Base-by-base conservation (phyloP, 2,888 invertebrate genomes). In the Lamproptera curius region DNA sequence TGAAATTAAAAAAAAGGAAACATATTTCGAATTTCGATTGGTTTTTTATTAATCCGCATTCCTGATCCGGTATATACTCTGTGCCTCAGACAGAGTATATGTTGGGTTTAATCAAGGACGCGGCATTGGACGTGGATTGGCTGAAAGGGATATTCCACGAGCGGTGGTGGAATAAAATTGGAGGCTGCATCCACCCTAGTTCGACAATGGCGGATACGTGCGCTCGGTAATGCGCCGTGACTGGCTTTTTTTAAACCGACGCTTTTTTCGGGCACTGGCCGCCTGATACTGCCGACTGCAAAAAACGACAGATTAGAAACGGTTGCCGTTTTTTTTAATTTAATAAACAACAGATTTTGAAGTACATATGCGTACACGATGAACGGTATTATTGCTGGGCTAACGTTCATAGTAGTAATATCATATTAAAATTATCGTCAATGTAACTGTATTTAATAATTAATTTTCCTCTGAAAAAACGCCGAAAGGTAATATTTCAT, bases 121-220 rank as follows among this genome's bases (percentile, higher is more conserved):
- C n/a, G 41, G 37, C 16, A 15, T 33, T 40, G 10, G 31, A n/a
- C 16, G 5, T 41, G 28, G 14, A 8, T 1, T 16, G 23, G 31
- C 5, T 16, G 37, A 41, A 15, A 37, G 41, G 31, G 37, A 28
- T 35, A 44, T 3, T 26, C 36, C 37, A 41, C 43, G 42, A 43
- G 38, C 20, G 9, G 26, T 15, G 38, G 20, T 33, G 35, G 28
- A 36, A 37, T 46, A 39, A 39, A 51, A 46, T 43, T 42, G 50
- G 11, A 16, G n/a, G 16, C 8, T 20, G 37, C 17, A 13, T 34
- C 44, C 2, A 14, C 11, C 39, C 16, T 28, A n/a, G 17, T 8
- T 16, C 13, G 11, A 33, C 14, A 35, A 40, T 26, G 10, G 11
- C 4, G 10, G 11, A n/a, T n/a, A n/a, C n/a, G n/a, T n/a, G n/a